Evolutionary conservation across 2,888 invertebrate species (phyloP).

Genomic region (Operophtera brumata): DNA sequence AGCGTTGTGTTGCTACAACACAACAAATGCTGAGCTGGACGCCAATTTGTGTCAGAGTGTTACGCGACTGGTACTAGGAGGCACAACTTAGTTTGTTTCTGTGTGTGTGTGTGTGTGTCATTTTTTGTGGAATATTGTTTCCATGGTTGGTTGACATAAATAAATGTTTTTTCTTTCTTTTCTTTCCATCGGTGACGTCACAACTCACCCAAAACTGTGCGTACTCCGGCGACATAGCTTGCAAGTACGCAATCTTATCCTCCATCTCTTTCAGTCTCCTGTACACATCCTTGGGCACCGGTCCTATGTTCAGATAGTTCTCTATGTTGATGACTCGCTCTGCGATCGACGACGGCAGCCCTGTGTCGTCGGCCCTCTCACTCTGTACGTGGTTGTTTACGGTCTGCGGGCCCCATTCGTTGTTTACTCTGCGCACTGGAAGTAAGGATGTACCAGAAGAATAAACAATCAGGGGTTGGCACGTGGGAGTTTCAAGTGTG

Average conservation of each 20-base stretch:
- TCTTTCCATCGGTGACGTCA: neutral
- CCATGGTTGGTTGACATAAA: too few species aligned
- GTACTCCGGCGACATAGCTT: conserved; percentile 91
- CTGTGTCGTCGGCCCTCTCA: conserved; percentile 32
- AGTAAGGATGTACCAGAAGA: too few species aligned
- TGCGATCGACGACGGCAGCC: conserved; percentile 81
- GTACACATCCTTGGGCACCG: conserved; percentile 84
- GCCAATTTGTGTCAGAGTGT: too few species aligned
- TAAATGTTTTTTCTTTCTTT: too few species aligned
- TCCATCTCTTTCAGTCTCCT: conserved; percentile 86
- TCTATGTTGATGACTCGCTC: conserved; percentile 85
- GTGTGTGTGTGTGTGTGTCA: too few species aligned
- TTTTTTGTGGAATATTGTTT: too few species aligned
- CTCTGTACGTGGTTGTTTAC: conserved; percentile 32
- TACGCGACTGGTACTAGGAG: too few species aligned
- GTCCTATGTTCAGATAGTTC: conserved; percentile 78
- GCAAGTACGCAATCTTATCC: conserved; percentile 85
- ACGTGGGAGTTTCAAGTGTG: too few species aligned
- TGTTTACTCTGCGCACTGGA: conserved; percentile 85
- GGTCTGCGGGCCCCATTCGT: conserved; percentile 86
- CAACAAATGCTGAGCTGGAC: too few species aligned
- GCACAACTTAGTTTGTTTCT: too few species aligned
- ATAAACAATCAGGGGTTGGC: too few species aligned
- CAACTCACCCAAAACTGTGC: conserved; percentile 79
- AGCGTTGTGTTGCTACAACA: too few species aligned